Conservation (phyloP, 2,888 invertebrate genomes). For the Hedychridium roseum region DNA sequence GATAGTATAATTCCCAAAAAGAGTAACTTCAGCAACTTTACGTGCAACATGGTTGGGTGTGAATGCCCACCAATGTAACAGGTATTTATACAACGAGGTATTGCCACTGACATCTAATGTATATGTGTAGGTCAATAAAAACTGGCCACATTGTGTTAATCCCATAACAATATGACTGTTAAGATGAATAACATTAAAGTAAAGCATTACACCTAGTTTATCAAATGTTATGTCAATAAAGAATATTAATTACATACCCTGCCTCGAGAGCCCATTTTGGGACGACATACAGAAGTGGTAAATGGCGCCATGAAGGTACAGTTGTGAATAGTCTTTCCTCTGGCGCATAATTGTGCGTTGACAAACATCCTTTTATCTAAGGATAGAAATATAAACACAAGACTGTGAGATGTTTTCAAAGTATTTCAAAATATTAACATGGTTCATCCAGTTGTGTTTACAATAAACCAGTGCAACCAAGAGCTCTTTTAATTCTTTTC, state of each 20-base stretch:
- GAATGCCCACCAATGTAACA: constrained; percentile 75
- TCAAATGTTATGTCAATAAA: background rate
- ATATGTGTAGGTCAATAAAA: constrained; percentile 84
- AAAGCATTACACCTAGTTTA: background rate
- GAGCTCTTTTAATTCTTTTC: too few species aligned
- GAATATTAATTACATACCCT: constrained; percentile 44
- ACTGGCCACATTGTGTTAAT: constrained; percentile 93
- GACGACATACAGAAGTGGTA: constrained; percentile 54
- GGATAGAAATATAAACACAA: background rate
- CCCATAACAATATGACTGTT: constrained; percentile 92
- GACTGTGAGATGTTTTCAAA: too few species aligned
- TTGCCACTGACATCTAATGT: constrained; percentile 47
- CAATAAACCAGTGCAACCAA: too few species aligned
- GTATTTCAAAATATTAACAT: too few species aligned
- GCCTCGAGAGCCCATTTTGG: constrained; percentile 61
- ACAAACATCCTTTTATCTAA: constrained; percentile 57
- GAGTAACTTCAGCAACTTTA: constrained; percentile 69
- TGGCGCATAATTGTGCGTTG: constrained; percentile 56
- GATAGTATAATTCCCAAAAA: constrained; percentile 68
- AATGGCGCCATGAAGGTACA: constrained; percentile 58
- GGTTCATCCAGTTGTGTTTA: too few species aligned
- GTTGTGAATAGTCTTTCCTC: constrained; percentile 59
- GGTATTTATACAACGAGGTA: constrained; percentile 66
- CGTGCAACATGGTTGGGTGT: constrained; percentile 67
- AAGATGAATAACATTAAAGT: constrained; percentile 15